Evolutionary conservation across 2,888 invertebrate species (phyloP).

Genomic region (Crematogaster levior): DNA sequence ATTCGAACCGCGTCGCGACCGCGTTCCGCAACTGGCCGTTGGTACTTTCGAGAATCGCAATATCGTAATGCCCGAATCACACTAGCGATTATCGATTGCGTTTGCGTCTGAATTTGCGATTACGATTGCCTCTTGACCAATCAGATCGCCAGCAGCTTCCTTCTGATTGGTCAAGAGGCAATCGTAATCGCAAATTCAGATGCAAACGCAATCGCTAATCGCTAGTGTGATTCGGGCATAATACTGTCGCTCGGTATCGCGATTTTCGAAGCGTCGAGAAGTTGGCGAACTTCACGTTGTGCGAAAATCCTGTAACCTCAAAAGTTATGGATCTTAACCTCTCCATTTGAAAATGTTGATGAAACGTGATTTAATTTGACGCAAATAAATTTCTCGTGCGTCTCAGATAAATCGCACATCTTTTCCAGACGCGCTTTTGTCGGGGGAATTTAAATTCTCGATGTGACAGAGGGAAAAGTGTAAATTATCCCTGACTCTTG

Average conservation of each 20-base stretch:
- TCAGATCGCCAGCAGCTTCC: too few species aligned
- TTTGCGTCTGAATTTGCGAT: too few species aligned
- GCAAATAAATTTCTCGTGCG: background rate
- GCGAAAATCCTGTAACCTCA: background rate
- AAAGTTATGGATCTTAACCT: background rate
- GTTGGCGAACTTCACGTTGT: background rate
- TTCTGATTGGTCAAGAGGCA: too few species aligned
- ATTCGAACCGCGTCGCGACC: background rate
- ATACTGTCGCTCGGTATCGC: too few species aligned
- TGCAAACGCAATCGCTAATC: too few species aligned
- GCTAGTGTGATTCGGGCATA: too few species aligned
- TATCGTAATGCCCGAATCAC: too few species aligned
- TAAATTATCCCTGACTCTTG: background rate
- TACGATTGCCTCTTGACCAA: too few species aligned
- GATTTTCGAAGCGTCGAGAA: background rate
- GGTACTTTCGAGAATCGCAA: slow-evolving; percentile 9
- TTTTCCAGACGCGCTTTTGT: background rate
- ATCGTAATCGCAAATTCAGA: too few species aligned
- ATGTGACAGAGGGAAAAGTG: background rate
- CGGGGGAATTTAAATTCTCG: background rate
- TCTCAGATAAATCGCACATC: background rate
- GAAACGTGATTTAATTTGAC: background rate
- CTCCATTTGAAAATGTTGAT: background rate
- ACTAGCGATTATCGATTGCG: too few species aligned
- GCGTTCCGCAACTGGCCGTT: background rate